A percentile compares a stretch with the other conserved stretches of the same genome.
These are phyloP conservation scores for Potorous gilbertii DNA, from an alignment of 2,797 vertebrate species.

Conservation along the genomic window DNA sequence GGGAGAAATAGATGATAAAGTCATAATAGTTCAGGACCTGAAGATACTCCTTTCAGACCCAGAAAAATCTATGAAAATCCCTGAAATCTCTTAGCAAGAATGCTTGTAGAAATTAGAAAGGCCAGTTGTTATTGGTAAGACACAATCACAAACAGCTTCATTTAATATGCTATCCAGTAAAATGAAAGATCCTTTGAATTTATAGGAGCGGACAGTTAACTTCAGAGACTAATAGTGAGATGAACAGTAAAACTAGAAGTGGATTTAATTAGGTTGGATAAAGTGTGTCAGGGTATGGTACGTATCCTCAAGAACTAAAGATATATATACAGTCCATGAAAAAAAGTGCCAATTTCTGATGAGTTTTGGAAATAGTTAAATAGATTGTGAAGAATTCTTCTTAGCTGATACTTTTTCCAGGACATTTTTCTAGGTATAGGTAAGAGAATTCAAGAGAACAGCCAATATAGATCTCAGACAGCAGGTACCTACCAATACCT, in stretches of 20 bases:
- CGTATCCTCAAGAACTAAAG: background rate
- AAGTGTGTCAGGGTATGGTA: background rate
- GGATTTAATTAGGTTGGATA: background rate
- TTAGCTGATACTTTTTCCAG: background rate
- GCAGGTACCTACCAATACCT: background rate
- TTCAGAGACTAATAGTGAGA: background rate
- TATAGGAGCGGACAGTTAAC: background rate
- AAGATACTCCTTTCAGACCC: background rate
- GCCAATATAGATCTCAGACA: background rate
- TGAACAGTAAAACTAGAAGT: background rate
- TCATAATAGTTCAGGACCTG: background rate
- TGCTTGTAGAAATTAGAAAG: background rate
- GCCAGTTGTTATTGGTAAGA: background rate
- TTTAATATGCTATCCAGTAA: background rate
- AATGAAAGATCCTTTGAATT: background rate
- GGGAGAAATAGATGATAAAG: background rate
- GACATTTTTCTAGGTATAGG: background rate
- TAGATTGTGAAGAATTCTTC: background rate
- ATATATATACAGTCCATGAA: background rate
- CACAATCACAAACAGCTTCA: background rate
- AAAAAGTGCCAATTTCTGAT: background rate
- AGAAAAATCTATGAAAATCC: background rate
- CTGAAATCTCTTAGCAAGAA: background rate
- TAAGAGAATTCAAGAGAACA: background rate
- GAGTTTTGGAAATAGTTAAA: background rate